Conservation (phyloP, 2,888 invertebrate genomes). For the Punctoribates punctum region DNA sequence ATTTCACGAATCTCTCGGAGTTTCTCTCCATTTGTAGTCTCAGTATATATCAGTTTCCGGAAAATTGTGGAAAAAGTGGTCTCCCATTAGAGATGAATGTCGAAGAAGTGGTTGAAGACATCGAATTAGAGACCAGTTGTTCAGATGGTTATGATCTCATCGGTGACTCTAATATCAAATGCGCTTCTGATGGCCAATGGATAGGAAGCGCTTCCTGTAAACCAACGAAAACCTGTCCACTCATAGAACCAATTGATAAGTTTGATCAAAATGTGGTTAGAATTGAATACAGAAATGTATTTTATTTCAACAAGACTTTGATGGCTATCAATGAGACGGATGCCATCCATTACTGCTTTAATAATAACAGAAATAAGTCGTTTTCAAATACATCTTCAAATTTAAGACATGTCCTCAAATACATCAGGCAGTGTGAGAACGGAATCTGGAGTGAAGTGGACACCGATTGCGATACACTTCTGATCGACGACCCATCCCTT, state of each 20-base stretch:
- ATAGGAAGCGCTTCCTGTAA: neutral
- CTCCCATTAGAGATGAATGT: neutral
- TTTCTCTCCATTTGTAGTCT: neutral
- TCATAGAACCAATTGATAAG: neutral
- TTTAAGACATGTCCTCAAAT: neutral
- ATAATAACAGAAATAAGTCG: neutral
- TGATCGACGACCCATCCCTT: neutral
- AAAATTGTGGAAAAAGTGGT: slow-evolving; percentile 9
- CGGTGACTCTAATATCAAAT: neutral
- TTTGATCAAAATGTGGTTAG: neutral
- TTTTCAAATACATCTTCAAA: no score
- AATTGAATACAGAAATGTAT: slow-evolving; percentile 13
- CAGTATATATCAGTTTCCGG: neutral
- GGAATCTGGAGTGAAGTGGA: slow-evolving; percentile 11
- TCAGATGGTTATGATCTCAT: neutral
- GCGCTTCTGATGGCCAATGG: slow-evolving; percentile 6
- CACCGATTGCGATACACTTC: slow-evolving; percentile 13
- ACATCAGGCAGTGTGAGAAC: neutral
- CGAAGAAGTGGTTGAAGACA: neutral
- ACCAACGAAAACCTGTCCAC: neutral
- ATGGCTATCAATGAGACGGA: slow-evolving; percentile 14
- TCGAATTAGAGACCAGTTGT: slow-evolving; percentile 19
- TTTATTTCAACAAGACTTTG: slow-evolving; percentile 11
- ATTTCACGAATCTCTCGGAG: neutral
- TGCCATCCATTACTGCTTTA: slow-evolving; percentile 18